Conservation (phyloP, 2,113 vertebrate species). For the Burhinus bistriatus region DNA sequence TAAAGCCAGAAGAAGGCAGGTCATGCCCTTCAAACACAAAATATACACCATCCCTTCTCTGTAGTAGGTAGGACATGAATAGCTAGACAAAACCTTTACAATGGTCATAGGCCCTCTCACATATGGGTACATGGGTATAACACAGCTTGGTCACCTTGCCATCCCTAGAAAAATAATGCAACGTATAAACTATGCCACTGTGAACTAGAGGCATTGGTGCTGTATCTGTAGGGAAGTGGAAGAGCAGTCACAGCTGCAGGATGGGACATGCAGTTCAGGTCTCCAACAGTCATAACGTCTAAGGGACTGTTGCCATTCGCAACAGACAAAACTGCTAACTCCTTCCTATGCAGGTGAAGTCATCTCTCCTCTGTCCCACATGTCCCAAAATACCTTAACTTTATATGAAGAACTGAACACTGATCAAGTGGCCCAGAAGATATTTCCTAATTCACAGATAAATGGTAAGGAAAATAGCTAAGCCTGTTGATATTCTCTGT, state of each 20-base stretch:
- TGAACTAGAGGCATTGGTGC: not conserved
- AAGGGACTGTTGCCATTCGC: not conserved
- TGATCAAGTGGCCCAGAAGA: not conserved
- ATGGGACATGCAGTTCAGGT: not conserved
- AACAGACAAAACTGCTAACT: not conserved
- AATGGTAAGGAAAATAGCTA: not conserved
- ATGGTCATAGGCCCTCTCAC: not conserved
- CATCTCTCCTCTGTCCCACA: not conserved
- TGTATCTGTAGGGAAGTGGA: not conserved
- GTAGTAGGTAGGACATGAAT: not conserved
- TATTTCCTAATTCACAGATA: not conserved
- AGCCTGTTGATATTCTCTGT: not conserved
- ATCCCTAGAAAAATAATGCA: not conserved
- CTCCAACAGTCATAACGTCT: not conserved
- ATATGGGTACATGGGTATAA: not conserved
- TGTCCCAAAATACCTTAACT: not conserved
- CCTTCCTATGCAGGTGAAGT: not conserved
- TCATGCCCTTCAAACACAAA: not conserved
- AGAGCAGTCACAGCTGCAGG: not conserved
- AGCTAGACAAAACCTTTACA: not conserved
- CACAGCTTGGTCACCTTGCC: not conserved
- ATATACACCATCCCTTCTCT: not conserved
- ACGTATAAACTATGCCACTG: not conserved
- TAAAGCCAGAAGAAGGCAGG: not conserved
- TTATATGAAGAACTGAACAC: not conserved